These are phyloP conservation scores for Dryas iulia DNA, from an alignment of 1,140 invertebrate genomes.

Conservation along the genomic window DNA sequence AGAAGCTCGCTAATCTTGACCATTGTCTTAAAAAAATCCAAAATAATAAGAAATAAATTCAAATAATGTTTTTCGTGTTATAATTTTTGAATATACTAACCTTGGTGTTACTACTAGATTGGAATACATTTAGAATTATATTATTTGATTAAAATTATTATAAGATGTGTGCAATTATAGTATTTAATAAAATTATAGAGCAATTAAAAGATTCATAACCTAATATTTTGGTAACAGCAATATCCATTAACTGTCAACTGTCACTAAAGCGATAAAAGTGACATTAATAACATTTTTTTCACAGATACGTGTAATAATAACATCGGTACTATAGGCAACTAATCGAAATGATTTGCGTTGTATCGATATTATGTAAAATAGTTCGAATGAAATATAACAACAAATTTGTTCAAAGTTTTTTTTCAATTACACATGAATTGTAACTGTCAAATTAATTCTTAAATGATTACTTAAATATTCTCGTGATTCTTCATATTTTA, in stretches of 20 bases:
- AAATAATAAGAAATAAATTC: neutral
- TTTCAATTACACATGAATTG: no score
- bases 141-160: neutral
- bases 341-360: no score
- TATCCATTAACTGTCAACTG: neutral
- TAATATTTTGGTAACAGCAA: neutral
- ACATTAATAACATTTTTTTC: neutral
- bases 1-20: slow-evolving; percentile 53
- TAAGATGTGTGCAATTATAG: neutral
- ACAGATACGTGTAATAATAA: neutral
- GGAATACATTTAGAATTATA: slow-evolving; percentile 48
- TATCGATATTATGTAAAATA: no score
- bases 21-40: slow-evolving; percentile 49
- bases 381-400: no score
- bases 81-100: slow-evolving; percentile 27
- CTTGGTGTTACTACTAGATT: slow-evolving; percentile 43
- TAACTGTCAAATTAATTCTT: no score
- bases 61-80: neutral
- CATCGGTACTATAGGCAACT: neutral
- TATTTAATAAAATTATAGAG: neutral
- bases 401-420: no score
- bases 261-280: neutral
- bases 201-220: neutral
- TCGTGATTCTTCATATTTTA: no score
- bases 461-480: no score